These are phyloP conservation scores for Hylomyscus alleni DNA, from an alignment of 2,797 vertebrate genomes.

Conservation along the genomic window DNA sequence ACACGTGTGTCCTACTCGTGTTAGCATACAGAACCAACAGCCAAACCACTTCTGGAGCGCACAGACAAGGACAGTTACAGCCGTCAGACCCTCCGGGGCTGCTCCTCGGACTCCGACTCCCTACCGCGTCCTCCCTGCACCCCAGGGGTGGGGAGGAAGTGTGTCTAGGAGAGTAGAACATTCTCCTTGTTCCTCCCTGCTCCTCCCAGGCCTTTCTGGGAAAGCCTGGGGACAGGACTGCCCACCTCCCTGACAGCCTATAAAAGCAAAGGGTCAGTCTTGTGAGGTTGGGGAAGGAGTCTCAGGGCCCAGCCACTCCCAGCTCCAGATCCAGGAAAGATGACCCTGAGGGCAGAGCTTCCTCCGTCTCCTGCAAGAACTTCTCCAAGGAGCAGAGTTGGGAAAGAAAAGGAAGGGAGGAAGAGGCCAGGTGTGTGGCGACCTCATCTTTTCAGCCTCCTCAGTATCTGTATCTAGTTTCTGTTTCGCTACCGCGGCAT, in stretches of 20 bases:
- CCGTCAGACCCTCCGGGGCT: background rate
- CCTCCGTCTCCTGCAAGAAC: slow-evolving; percentile 91
- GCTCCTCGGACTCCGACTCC: slow-evolving; percentile 76
- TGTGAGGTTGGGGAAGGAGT: slow-evolving; percentile 50
- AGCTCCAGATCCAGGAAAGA: slow-evolving; percentile 75
- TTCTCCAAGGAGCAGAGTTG: slow-evolving; percentile 73
- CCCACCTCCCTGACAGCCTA: background rate
- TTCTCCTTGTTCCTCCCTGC: slow-evolving; percentile 16
- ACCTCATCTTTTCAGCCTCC: slow-evolving; percentile 81
- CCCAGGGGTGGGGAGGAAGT: slow-evolving; percentile 90
- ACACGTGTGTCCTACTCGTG: background rate
- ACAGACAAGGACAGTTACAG: background rate
- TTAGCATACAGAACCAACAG: slow-evolving; percentile 26
- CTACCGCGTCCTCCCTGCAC: slow-evolving; percentile 75
- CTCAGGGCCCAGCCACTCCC: slow-evolving; percentile 13
- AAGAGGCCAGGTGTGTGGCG: slow-evolving; percentile 85
- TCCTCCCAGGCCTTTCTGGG: slow-evolving; percentile 9
- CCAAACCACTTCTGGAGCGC: slow-evolving; percentile 34
- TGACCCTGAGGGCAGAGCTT: slow-evolving; percentile 90
- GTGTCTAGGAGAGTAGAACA: slow-evolving; percentile 89
- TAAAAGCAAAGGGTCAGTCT: slow-evolving; percentile 25
- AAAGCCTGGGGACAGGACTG: background rate
- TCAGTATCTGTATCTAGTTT: slow-evolving; percentile 74
- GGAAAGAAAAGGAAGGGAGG: slow-evolving; percentile 86
- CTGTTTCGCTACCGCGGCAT: slow-evolving; percentile 59